Base-by-base conservation (phyloP, 2,888 invertebrate species). In the Dasypogon diadema region DNA sequence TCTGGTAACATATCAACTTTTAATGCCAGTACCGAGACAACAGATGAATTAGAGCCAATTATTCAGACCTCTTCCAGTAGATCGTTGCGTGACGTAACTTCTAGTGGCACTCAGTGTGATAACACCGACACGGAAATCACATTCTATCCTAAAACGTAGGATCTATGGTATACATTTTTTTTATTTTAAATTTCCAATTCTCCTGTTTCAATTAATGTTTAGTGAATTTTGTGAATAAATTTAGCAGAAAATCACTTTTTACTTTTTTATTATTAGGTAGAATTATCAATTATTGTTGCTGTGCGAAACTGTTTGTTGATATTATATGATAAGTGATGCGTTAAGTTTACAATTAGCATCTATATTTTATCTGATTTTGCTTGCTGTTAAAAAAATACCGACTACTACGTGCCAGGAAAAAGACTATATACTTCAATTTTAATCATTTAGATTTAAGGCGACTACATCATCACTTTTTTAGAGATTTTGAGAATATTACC, bases 1-100 rank as follows among this genome's bases (percentile, higher is more conserved):
- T 18, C 54, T 21, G 70, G 70, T 34, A 70, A 70, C 70, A 70
- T 70, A 54, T 70, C 70, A 70, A 70, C 70, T 12, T 70, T 54
- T 18, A 70, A 70, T 21, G 54, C 70, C 34, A 70, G 54, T 16
- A 70, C 70, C 1, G 54, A 30, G 34, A 70, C 70, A 18, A 70
- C 34, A 30, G 70, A 70, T 54, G 70, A 70, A 21, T 34, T 70
- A 12, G 70, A 70, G 30, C 70, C 70, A 34, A 54, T 70, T 30
- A 54, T 54, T 16, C 54, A 48, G 34, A 34, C 22, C 5, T 63
- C 54, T 10, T 54, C 70, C 8, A 34, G n/a, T 10, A 54, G 26
- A 54, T 30, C n/a, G 10, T 2, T 18, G n/a, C 6, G 54, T n/a
- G 26, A 21, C 21, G 51, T 68, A 21, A 70, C 70, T n/a, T 54